Conservation (phyloP, 2,888 invertebrate species). For the Asteroscopus sphinx region DNA sequence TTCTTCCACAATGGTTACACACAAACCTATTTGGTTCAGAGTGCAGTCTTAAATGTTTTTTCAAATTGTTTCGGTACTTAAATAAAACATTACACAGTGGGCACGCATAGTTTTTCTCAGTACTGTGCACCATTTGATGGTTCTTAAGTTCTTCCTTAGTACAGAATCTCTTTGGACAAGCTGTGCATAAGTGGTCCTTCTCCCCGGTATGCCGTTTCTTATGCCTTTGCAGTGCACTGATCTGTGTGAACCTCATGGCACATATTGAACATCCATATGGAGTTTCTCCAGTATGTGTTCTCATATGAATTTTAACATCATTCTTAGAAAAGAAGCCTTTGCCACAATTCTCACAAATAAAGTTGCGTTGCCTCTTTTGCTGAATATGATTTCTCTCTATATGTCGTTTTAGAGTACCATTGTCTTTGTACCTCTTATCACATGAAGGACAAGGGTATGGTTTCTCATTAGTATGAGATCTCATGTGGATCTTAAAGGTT, state of each 20-base stretch:
- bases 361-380: slow-evolving; percentile 67
- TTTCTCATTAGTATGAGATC: slow-evolving; percentile 74
- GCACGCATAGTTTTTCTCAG: slow-evolving; percentile 75
- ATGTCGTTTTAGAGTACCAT: slow-evolving; percentile 74
- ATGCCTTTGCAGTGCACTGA: slow-evolving; percentile 74
- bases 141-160: slow-evolving; percentile 77
- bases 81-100: slow-evolving; percentile 82
- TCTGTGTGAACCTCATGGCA: slow-evolving; percentile 72
- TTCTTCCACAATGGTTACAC: slow-evolving; percentile 79
- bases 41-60: slow-evolving; percentile 84
- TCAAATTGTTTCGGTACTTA: slow-evolving; percentile 85
- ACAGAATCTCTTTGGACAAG: slow-evolving; percentile 76
- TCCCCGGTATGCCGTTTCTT: slow-evolving; percentile 73
- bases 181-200: slow-evolving; percentile 70
- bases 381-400: slow-evolving; percentile 69
- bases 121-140: slow-evolving; percentile 74
- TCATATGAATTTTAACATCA: slow-evolving; percentile 76
- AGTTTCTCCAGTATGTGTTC: slow-evolving; percentile 81
- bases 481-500: slow-evolving; percentile 70
- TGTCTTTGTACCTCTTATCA: slow-evolving; percentile 76
- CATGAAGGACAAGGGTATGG: slow-evolving; percentile 73
- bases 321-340: slow-evolving; percentile 77
- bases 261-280: slow-evolving; percentile 78
- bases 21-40: slow-evolving; percentile 72
- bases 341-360: slow-evolving; percentile 81